These are phyloP conservation scores for Drosophila cardini DNA, from an alignment of 1,140 invertebrate genomes.

Conservation along the genomic window DNA sequence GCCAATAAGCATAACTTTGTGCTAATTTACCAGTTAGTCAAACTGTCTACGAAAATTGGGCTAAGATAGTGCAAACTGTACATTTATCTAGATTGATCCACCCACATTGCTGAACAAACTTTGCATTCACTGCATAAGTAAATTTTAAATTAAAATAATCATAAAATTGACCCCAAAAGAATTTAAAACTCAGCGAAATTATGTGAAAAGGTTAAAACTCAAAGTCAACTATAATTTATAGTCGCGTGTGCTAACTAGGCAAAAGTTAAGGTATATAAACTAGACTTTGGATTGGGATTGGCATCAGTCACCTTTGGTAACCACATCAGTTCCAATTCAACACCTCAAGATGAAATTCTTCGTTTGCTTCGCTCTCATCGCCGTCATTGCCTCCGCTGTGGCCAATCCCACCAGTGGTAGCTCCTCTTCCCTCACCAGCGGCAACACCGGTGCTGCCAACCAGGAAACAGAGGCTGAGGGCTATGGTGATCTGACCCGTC, in stretches of 20 bases:
- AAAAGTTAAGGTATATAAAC: constrained; percentile 67
- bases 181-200: constrained; percentile 26
- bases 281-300: constrained; percentile 8
- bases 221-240: constrained; percentile 46
- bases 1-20: constrained; percentile 25
- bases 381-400: constrained; percentile 56
- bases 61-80: constrained; percentile 33
- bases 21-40: constrained; percentile 16
- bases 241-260: constrained; percentile 55
- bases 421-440: constrained; percentile 17
- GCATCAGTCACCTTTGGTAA: constrained; percentile 72
- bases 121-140: neutral
- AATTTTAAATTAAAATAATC: neutral
- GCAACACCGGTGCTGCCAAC: constrained; percentile 5
- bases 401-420: constrained; percentile 52
- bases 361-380: constrained; percentile 70
- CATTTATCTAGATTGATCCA: constrained; percentile 5
- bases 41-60: constrained; percentile 10
- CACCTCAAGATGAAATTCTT: constrained; percentile 72
- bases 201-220: constrained; percentile 34
- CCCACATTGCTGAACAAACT: constrained; percentile 14
- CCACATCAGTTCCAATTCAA: constrained; percentile 23
- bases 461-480: constrained; percentile 58
- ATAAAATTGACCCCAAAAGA: constrained; percentile 39
- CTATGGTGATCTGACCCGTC: constrained; percentile 68